Evolutionary conservation across 2,888 invertebrate genomes (phyloP), one percentile per base, ranked within the genome.

Genomic region (Minunthozetes semirufus): DNA sequence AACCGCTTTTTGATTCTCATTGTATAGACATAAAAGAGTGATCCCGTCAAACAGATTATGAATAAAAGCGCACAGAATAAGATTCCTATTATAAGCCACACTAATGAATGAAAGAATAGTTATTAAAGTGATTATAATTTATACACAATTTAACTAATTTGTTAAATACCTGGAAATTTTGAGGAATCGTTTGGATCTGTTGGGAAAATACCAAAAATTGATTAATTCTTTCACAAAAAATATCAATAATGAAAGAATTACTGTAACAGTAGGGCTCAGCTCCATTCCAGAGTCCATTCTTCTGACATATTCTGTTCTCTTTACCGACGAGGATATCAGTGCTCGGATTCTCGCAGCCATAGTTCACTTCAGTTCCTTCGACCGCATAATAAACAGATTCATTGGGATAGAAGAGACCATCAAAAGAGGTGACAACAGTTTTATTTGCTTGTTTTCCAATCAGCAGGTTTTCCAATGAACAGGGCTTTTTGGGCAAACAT

Each of bases 291-390:
- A 56, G n/a, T 8, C 71, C 38, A 71, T 50, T 71, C 22, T 17
- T 33, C 15, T 25, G 25, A 19, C 75, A 75, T 15, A 19, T 56
- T 11, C 75, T 25, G 1, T 13, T 71, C 2, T 75, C 75, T 56
- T 75, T 75, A 17, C 75, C 74, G 19, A 74, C 53, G 13, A 75
- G 0, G 0, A 71, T 70, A 48, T 75, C 70, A 46, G 70, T n/a
- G 15, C n/a, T 56, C 1, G 46, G 25, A 33, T 68, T 42, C 15
- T 17, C 22, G 29, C 75, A 75, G 15, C 56, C 50, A 29, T 56
- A 75, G 53, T 50, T 25, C 8, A 71, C 22, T 61, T 75, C 71
- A 1, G 75, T 22, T 56, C 71, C 71, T 25, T 48, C 56, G n/a
- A 46, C 50, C 4, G 75, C 75, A 27, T 75, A 75, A 68, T 68